phyloP scores from a whole-genome alignment of 2,113 vertebrate species.

The Eptatretus burgeri region DNA sequence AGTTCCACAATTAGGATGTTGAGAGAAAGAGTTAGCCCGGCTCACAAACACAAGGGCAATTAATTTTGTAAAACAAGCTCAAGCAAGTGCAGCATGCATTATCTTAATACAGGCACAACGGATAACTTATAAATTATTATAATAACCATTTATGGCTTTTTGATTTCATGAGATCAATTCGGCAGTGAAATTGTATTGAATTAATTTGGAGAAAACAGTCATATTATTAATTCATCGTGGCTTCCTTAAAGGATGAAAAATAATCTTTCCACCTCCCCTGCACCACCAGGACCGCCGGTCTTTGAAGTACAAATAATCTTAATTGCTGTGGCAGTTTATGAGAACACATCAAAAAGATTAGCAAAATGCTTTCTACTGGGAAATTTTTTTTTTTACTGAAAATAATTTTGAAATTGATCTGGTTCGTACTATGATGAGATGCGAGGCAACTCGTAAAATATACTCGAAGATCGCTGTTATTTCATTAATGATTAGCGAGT shows the following conservation, averaged over 20 bases:
- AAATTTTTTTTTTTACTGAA: neutral
- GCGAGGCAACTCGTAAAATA: no score
- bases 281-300: neutral
- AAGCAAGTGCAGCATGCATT: no score
- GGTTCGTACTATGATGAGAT: neutral
- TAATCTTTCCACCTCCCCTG: no score
- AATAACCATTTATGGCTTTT: constrained; percentile 1
- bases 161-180: constrained; percentile 5
- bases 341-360: constrained; percentile 6
- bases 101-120: neutral
- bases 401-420: neutral
- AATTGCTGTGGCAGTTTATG: neutral
- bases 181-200: neutral
- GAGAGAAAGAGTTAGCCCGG: no score
- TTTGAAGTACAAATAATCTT: constrained; percentile 1
- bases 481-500: no score
- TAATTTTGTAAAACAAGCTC: no score
- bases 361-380: neutral
- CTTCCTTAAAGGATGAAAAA: neutral
- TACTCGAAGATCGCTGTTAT: no score
- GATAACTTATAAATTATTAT: neutral
- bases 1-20: no score
- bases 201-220: neutral
- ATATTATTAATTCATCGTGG: constrained; percentile 3
- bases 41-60: no score